Percentiles rank a stretch among this genome's conserved stretches.
Conservation (phyloP, 2,797 vertebrate genomes). For the Halcyon leucocephala region DNA sequence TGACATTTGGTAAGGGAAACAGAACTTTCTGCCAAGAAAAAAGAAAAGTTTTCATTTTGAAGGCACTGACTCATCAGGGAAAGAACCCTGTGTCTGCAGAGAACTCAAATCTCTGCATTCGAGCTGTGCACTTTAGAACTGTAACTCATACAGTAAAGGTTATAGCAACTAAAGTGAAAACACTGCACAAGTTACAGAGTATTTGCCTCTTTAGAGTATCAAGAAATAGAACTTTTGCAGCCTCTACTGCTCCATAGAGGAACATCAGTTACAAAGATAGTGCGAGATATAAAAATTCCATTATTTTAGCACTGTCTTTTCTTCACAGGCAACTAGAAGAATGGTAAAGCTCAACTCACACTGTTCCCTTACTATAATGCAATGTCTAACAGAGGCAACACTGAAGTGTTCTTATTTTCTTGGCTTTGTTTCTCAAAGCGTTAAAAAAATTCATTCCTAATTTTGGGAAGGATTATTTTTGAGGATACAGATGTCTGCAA, state of each 20-base stretch:
- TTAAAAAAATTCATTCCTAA: not conserved
- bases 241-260: not conserved
- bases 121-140: not conserved
- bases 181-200: not conserved
- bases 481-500: not conserved
- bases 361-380: not conserved
- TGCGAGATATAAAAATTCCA: rapidly evolving
- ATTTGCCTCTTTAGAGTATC: not conserved
- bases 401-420: not conserved
- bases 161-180: not conserved
- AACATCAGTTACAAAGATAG: not conserved
- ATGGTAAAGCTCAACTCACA: not conserved
- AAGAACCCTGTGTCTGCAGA: not conserved
- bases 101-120: not conserved
- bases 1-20: slow-evolving; percentile 42
- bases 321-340: not conserved
- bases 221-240: not conserved
- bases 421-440: not conserved
- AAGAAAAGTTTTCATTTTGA: slow-evolving; percentile 32
- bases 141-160: not conserved
- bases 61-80: slow-evolving; percentile 36
- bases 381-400: not conserved
- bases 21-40: slow-evolving; percentile 45
- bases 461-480: not conserved
- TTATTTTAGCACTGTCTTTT: not conserved